A percentile compares a stretch with the other conserved stretches of the same genome.
phyloP scores from a whole-genome alignment of 2,113 vertebrate genomes.

The Pygoscelis adeliae region DNA sequence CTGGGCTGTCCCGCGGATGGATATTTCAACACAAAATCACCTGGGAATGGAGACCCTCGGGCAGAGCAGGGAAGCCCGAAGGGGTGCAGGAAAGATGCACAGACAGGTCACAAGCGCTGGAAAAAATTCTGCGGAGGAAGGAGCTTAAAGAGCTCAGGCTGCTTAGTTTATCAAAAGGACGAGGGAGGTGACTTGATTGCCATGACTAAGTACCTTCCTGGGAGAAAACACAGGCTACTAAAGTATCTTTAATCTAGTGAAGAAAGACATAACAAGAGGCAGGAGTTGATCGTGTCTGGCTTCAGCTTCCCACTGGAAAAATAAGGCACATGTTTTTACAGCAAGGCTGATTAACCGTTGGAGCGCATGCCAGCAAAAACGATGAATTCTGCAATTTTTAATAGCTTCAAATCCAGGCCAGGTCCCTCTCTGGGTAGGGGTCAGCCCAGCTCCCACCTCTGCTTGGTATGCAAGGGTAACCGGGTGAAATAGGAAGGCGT shows the following conservation, averaged over 20 bases:
- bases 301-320: not conserved
- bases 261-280: conserved; percentile 19
- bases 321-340: not conserved
- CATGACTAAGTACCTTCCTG: not conserved
- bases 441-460: not conserved
- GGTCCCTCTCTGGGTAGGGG: fast-evolving
- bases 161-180: not conserved
- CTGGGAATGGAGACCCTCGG: fast-evolving
- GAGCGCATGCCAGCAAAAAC: fast-evolving
- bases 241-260: conserved; percentile 15
- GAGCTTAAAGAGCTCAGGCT: not conserved
- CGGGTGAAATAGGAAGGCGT: fast-evolving
- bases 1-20: fast-evolving
- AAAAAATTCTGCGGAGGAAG: not conserved
- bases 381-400: not conserved
- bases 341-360: not conserved
- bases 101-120: not conserved
- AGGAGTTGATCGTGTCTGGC: not conserved
- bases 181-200: not conserved
- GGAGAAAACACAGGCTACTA: not conserved
- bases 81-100: not conserved
- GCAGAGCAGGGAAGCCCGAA: not conserved
- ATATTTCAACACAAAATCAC: not conserved
- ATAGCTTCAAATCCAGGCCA: not conserved
- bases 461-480: not conserved